Conservation (phyloP, 1,140 invertebrate species). For the Harpegnathos saltator region DNA sequence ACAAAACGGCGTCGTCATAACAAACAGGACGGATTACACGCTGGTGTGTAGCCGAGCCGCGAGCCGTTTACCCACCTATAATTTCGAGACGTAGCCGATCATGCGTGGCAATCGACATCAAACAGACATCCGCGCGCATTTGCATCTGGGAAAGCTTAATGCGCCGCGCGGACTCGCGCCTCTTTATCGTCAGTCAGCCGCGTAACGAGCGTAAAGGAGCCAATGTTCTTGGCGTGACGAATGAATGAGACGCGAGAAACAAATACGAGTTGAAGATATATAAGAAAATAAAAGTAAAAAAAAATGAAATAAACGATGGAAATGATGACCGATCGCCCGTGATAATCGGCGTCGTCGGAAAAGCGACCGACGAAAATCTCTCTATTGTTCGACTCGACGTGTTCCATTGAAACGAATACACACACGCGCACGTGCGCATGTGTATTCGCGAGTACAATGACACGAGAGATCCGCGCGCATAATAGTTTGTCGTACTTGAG, state of each 20-base stretch:
- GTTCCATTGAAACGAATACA: too few species aligned
- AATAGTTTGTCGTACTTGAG: slow-evolving; percentile 1
- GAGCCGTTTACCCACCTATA: slow-evolving; percentile 49
- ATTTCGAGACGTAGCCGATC: slow-evolving; percentile 47
- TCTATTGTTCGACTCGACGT: too few species aligned
- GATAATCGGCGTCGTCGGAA: too few species aligned
- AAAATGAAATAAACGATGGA: not conserved
- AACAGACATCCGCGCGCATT: slow-evolving; percentile 34
- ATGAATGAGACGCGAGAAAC: not conserved
- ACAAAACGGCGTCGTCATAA: slow-evolving; percentile 65
- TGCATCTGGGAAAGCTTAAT: not conserved
- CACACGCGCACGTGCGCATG: too few species aligned
- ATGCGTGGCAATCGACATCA: slow-evolving; percentile 53
- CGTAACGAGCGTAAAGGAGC: not conserved
- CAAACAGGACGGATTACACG: slow-evolving; percentile 60
- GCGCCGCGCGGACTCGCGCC: not conserved
- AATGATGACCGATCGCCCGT: too few species aligned
- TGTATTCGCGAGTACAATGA: too few species aligned
- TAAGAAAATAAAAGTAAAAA: too few species aligned
- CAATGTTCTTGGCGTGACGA: not conserved
- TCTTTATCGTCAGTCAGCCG: slow-evolving; percentile 6
- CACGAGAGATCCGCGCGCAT: not conserved
- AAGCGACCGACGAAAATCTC: too few species aligned
- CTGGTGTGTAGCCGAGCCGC: slow-evolving; percentile 30
- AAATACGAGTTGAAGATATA: not conserved